phyloP scores from a whole-genome alignment of 2,797 vertebrate genomes.

The Graptemys geographica region DNA sequence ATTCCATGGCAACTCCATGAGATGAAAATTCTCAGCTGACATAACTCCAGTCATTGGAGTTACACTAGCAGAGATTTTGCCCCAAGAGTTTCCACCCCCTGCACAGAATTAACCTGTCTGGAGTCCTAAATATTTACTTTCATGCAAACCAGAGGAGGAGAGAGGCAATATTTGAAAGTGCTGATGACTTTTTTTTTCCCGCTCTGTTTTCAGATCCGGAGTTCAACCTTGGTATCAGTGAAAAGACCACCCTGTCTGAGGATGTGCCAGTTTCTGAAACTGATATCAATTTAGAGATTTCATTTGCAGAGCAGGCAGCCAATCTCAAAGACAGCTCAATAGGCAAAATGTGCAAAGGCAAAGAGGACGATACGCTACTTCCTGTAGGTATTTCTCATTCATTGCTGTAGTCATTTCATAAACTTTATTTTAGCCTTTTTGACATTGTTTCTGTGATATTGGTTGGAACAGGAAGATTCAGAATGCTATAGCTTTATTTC shows the following conservation, averaged over 20 bases:
- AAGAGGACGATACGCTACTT: slow-evolving; percentile 84
- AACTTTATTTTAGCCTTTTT: background rate
- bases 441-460: background rate
- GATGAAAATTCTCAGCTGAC: background rate
- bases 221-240: slow-evolving; percentile 35
- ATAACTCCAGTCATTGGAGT: background rate
- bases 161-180: background rate
- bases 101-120: background rate
- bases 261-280: slow-evolving; percentile 81
- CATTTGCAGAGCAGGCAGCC: slow-evolving; percentile 95
- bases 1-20: background rate
- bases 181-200: background rate
- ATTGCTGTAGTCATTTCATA: background rate
- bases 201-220: slow-evolving; percentile 55
- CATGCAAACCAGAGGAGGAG: background rate
- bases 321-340: slow-evolving; percentile 84
- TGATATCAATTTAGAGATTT: slow-evolving; percentile 92
- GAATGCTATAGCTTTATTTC: accelerated
- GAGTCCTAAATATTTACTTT: background rate
- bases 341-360: slow-evolving; percentile 74
- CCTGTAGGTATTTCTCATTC: slow-evolving; percentile 83
- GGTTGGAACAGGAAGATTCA: background rate
- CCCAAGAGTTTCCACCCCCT: background rate
- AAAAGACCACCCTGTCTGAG: slow-evolving; percentile 48
- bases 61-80: background rate